A percentile compares a stretch with the other conserved stretches of the same genome.
phyloP scores from a whole-genome alignment of 2,888 invertebrate species.

The Yponomeuta evonymella region DNA sequence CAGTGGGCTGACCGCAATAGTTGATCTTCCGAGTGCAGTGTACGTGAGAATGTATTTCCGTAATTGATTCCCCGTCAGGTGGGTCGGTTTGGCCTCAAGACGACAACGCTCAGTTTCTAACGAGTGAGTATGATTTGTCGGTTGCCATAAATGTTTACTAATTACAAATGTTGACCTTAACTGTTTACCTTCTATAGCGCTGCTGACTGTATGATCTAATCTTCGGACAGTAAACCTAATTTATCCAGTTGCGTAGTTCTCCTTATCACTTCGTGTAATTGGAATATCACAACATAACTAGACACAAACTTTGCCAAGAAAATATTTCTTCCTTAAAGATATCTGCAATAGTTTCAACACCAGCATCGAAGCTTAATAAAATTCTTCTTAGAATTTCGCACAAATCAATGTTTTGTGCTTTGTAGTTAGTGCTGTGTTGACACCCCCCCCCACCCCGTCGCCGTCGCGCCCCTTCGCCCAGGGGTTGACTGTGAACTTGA shows the following conservation, averaged over 20 bases:
- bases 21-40: constrained; percentile 50
- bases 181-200: constrained; percentile 22
- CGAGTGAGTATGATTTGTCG: constrained; percentile 35
- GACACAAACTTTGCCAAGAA: too few species aligned
- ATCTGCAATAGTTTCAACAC: too few species aligned
- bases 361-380: neutral
- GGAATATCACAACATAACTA: neutral
- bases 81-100: constrained; percentile 37
- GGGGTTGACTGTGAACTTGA: constrained; percentile 64
- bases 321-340: too few species aligned
- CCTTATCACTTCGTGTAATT: constrained; percentile 8
- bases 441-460: constrained; percentile 10
- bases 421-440: constrained; percentile 3
- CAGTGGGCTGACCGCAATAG: constrained; percentile 32
- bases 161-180: constrained; percentile 33
- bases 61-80: constrained; percentile 47
- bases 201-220: constrained; percentile 15
- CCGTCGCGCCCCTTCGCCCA: constrained; percentile 35
- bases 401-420: neutral
- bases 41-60: constrained; percentile 60
- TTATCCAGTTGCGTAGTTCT: neutral
- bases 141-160: constrained; percentile 22
- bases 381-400: neutral
- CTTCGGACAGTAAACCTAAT: neutral
- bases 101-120: constrained; percentile 34